Evolutionary conservation across 2,797 vertebrate species (phyloP).

Genomic region (Anableps anableps): DNA sequence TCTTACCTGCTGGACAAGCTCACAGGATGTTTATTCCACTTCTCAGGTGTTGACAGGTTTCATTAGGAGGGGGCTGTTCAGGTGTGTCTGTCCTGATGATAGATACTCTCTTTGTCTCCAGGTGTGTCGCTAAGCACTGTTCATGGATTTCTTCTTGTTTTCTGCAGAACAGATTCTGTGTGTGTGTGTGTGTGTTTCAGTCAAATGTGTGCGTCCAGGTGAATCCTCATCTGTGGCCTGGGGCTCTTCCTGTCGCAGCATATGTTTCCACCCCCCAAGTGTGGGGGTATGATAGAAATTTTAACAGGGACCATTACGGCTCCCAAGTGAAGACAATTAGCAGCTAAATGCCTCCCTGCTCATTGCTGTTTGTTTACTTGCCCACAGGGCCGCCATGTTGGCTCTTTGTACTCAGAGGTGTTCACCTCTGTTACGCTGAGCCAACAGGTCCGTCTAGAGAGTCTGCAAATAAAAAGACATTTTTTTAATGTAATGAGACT

Average conservation of each 20-base stretch:
- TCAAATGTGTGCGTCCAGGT: constrained; percentile 41
- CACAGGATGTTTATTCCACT: constrained; percentile 62
- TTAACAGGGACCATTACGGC: constrained; percentile 69
- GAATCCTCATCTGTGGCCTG: constrained; percentile 59
- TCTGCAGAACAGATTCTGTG: constrained; percentile 28
- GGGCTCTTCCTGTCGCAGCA: constrained; percentile 82
- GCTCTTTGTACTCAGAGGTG: constrained; percentile 50
- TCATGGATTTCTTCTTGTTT: constrained; percentile 41
- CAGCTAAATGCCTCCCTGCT: constrained; percentile 74
- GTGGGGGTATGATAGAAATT: constrained; percentile 63
- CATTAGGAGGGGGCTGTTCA: constrained; percentile 34
- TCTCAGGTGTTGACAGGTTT: constrained; percentile 73
- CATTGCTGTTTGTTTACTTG: constrained; percentile 72
- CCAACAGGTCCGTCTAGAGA: constrained; percentile 11
- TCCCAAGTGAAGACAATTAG: constrained; percentile 82
- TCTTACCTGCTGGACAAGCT: constrained; percentile 66
- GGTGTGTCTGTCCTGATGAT: constrained; percentile 44
- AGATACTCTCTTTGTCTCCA: constrained; percentile 65
- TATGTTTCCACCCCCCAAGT: constrained; percentile 67
- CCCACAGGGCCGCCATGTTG: constrained; percentile 40
- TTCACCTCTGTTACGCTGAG: constrained; percentile 17
- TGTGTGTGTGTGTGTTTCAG: background rate
- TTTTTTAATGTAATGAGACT: constrained; percentile 1
- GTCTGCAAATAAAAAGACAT: constrained; percentile 5
- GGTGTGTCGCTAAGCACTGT: constrained; percentile 49